Conservation (phyloP, 2,888 invertebrate genomes). For the Agrilus cyanescens region DNA sequence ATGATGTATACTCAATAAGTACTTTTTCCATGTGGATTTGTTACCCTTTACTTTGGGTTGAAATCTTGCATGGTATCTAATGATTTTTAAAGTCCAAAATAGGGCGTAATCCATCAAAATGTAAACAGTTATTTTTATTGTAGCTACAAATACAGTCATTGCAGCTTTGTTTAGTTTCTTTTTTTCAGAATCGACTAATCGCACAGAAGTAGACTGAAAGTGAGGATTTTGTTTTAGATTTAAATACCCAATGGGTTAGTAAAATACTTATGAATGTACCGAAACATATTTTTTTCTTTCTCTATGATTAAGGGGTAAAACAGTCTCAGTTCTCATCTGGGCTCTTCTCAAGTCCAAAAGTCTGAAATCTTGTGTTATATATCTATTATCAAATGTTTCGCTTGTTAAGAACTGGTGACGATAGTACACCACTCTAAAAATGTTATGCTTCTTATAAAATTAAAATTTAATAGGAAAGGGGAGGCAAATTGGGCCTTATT, state of each 20-base stretch:
- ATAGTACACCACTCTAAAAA: conserved; percentile 53
- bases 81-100: conserved; percentile 58
- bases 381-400: conserved; percentile 60
- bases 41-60: conserved; percentile 36
- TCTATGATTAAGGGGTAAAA: conserved; percentile 53
- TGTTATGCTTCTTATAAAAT: no score
- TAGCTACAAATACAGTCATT: conserved; percentile 49
- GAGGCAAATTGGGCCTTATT: no score
- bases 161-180: conserved; percentile 41
- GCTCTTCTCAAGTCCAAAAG: conserved; percentile 50
- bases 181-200: conserved; percentile 48
- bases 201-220: conserved; percentile 44
- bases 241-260: neutral
- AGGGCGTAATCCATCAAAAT: conserved; percentile 67
- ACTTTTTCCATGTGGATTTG: neutral
- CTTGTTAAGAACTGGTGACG: conserved; percentile 57
- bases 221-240: neutral
- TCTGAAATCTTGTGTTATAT: conserved; percentile 52
- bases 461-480: no score
- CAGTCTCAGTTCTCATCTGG: conserved; percentile 46
- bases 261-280: conserved; percentile 29
- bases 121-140: conserved; percentile 60
- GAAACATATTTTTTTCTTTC: conserved; percentile 52
- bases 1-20: conserved; percentile 1
- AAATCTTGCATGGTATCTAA: conserved; percentile 38